phyloP scores from a whole-genome alignment of 2,888 invertebrate species.

The Rhagium mordax region DNA sequence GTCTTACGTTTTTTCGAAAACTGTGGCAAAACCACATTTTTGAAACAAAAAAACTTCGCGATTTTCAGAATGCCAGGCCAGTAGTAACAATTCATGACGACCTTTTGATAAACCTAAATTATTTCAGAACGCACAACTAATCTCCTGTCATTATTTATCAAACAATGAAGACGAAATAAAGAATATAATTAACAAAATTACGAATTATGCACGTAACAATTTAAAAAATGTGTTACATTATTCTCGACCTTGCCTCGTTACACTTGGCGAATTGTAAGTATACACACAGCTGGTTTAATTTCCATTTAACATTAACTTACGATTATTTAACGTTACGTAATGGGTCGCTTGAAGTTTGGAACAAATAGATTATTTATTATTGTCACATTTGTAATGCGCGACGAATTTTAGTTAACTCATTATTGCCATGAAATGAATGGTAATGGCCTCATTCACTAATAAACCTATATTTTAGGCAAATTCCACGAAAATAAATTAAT shows the following conservation, averaged over 20 bases:
- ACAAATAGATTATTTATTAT: constrained; percentile 21
- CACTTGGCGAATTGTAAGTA: constrained; percentile 25
- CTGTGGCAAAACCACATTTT: no score
- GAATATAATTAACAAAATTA: constrained; percentile 15
- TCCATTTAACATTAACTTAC: neutral
- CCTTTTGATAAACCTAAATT: neutral
- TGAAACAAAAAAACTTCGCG: no score
- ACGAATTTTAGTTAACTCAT: constrained; percentile 21
- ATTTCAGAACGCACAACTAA: neutral
- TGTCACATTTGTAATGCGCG: constrained; percentile 8
- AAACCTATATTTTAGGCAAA: neutral
- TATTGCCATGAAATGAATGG: neutral
- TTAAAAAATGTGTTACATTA: constrained; percentile 26
- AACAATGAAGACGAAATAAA: constrained; percentile 14
- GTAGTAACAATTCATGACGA: no score
- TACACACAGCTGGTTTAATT: constrained; percentile 12
- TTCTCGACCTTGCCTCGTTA: constrained; percentile 29
- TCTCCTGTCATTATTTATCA: neutral
- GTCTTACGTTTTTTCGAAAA: no score
- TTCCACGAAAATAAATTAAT: neutral
- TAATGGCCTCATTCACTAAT: constrained; percentile 3
- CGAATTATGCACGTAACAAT: constrained; percentile 22
- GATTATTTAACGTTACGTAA: constrained; percentile 13
- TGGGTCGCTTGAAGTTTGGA: neutral
- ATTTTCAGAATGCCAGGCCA: no score